These are phyloP conservation scores for Neelides sp. DNA, from an alignment of 1,140 invertebrate species.

Conservation along the genomic window DNA sequence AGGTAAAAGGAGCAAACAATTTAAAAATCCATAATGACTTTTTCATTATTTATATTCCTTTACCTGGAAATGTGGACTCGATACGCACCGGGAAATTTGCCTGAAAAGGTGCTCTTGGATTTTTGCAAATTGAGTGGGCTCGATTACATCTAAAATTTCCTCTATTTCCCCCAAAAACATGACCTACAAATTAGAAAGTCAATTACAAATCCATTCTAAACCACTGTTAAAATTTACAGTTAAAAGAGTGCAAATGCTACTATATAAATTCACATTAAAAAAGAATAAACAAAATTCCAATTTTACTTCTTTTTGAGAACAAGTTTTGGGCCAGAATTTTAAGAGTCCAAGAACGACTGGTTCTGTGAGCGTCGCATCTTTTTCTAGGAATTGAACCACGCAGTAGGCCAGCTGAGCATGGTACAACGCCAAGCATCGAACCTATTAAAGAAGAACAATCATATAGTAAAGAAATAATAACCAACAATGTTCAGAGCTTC, in stretches of 20 bases:
- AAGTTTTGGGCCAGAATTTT: slow-evolving; percentile 99
- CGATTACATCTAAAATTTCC: slow-evolving; percentile 96
- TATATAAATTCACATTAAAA: too few relatives aligned
- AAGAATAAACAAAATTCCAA: slow-evolving; percentile 6
- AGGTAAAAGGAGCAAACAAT: slow-evolving; percentile 2
- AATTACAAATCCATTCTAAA: not conserved
- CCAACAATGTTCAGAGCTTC: too few relatives aligned
- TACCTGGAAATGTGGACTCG: slow-evolving; percentile 90
- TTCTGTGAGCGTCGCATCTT: slow-evolving; percentile 92
- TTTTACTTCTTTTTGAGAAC: slow-evolving; percentile 84
- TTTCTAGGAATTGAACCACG: slow-evolving; percentile 99
- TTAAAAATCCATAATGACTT: slow-evolving; percentile 1
- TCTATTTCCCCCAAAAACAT: slow-evolving; percentile 97
- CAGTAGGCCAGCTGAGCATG: slow-evolving; percentile 74
- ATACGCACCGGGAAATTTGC: slow-evolving; percentile 95
- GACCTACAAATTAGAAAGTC: slow-evolving; percentile 43
- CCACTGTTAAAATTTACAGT: not conserved
- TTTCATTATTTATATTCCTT: slow-evolving; percentile 2
- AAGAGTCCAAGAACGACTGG: slow-evolving; percentile 88
- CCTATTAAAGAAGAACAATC: slow-evolving; percentile 43
- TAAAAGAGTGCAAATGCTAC: too few relatives aligned
- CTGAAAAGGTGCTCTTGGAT: slow-evolving; percentile 93
- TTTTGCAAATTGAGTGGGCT: slow-evolving; percentile 94
- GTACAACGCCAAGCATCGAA: slow-evolving; percentile 43
- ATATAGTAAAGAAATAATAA: too few relatives aligned